Percentiles rank a stretch among this genome's conserved stretches.
Evolutionary conservation across 2,113 vertebrate species (phyloP).

Genomic region (Conger conger): DNA sequence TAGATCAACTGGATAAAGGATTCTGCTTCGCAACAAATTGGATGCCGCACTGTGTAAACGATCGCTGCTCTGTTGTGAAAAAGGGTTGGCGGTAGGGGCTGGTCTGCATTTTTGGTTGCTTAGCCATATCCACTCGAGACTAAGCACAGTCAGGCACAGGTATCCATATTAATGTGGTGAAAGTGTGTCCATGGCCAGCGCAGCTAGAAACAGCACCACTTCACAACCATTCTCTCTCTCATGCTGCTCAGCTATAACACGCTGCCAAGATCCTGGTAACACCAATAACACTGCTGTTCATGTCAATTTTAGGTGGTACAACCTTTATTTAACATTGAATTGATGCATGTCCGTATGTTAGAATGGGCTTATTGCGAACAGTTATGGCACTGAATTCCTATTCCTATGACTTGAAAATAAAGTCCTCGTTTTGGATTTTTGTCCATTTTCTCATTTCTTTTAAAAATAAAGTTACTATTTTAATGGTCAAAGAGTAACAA

Average conservation of each 20-base stretch:
- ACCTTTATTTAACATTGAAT: not conserved
- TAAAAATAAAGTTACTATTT: too few relatives aligned
- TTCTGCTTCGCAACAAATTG: slow-evolving; percentile 1
- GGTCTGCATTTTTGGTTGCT: not conserved
- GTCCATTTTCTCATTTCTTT: too few relatives aligned
- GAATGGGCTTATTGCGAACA: not conserved
- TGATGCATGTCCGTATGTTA: not conserved
- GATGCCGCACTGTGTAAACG: not conserved
- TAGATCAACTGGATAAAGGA: slow-evolving; percentile 34
- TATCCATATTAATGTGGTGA: not conserved
- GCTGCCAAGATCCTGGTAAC: not conserved
- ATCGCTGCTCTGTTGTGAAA: not conserved
- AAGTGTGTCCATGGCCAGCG: not conserved
- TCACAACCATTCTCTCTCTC: not conserved
- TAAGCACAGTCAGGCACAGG: not conserved
- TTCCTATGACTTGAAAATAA: not conserved
- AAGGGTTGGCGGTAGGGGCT: not conserved
- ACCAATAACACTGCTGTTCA: not conserved
- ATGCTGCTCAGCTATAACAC: not conserved
- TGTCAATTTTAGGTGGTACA: not conserved
- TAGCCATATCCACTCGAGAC: not conserved
- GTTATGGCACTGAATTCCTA: not conserved
- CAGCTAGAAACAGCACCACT: not conserved
- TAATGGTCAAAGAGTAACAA: too few relatives aligned
- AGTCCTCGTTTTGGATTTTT: too few relatives aligned